Conservation (phyloP, 2,797 vertebrate species). For the Falco biarmicus region DNA sequence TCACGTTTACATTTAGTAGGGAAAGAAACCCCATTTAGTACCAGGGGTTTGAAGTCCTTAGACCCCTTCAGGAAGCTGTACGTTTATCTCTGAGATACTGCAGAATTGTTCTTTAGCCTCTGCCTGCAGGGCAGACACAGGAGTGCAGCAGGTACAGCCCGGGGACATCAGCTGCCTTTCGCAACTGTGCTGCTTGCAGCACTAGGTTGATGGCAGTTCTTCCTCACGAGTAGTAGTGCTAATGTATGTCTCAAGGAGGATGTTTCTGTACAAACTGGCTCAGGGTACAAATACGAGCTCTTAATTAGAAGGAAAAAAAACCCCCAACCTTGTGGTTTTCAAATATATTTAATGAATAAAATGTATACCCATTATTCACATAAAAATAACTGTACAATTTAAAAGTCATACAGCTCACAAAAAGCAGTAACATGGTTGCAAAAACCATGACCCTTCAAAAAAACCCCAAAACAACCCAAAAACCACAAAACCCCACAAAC, state of each 20-base stretch:
- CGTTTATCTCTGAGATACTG: not conserved
- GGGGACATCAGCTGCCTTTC: not conserved
- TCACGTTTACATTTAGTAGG: not conserved
- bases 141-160: not conserved
- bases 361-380: constrained; percentile 35
- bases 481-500: not conserved
- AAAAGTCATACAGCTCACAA: constrained; percentile 18
- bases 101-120: not conserved
- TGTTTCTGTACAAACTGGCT: not conserved
- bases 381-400: constrained; percentile 59
- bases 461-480: not conserved
- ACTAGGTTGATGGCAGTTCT: not conserved
- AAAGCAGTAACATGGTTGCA: not conserved
- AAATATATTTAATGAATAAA: constrained; percentile 74
- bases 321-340: not conserved
- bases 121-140: not conserved
- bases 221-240: not conserved
- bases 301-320: not conserved
- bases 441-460: not conserved
- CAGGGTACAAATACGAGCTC: not conserved
- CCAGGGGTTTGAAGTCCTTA: not conserved
- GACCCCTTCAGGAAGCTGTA: not conserved
- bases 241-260: not conserved
- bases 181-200: not conserved
- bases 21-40: not conserved